These are phyloP conservation scores for Agelastica alni DNA, from an alignment of 2,888 invertebrate species.

Conservation along the genomic window DNA sequence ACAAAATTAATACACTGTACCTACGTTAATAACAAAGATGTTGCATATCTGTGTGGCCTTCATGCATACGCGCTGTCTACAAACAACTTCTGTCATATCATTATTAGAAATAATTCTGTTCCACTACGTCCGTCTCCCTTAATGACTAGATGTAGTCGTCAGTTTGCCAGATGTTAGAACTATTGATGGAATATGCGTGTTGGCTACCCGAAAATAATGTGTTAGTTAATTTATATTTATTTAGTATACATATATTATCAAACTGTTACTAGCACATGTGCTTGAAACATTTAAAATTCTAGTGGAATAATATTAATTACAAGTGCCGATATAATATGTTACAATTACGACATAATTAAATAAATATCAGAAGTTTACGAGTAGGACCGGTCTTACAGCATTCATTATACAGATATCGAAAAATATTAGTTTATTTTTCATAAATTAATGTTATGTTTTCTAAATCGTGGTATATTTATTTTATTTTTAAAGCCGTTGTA, in stretches of 20 bases:
- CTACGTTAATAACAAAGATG: too few relatives aligned
- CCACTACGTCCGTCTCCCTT: slow-evolving; percentile 18
- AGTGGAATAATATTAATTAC: slow-evolving; percentile 32
- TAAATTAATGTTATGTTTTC: too few relatives aligned
- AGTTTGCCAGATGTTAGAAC: slow-evolving; percentile 35
- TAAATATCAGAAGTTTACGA: too few relatives aligned
- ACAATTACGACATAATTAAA: neutral
- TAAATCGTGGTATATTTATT: too few relatives aligned
- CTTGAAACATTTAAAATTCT: slow-evolving; percentile 25
- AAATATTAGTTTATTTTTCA: too few relatives aligned
- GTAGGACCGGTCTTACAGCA: neutral
- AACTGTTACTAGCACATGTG: slow-evolving; percentile 31
- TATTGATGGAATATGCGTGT: slow-evolving; percentile 31
- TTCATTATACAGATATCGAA: too few relatives aligned
- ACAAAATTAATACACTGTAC: too few relatives aligned
- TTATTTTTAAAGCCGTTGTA: too few relatives aligned
- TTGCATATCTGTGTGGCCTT: neutral
- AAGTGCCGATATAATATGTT: slow-evolving; percentile 21
- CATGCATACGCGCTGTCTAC: neutral
- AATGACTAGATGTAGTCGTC: slow-evolving; percentile 29
- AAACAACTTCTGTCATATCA: slow-evolving; percentile 4
- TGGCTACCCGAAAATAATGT: slow-evolving; percentile 30
- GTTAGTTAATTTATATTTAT: slow-evolving; percentile 35
- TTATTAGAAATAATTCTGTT: slow-evolving; percentile 17
- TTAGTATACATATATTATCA: slow-evolving; percentile 27